phyloP scores from a whole-genome alignment of 2,113 vertebrate genomes.

The Cephalophus harveyi region DNA sequence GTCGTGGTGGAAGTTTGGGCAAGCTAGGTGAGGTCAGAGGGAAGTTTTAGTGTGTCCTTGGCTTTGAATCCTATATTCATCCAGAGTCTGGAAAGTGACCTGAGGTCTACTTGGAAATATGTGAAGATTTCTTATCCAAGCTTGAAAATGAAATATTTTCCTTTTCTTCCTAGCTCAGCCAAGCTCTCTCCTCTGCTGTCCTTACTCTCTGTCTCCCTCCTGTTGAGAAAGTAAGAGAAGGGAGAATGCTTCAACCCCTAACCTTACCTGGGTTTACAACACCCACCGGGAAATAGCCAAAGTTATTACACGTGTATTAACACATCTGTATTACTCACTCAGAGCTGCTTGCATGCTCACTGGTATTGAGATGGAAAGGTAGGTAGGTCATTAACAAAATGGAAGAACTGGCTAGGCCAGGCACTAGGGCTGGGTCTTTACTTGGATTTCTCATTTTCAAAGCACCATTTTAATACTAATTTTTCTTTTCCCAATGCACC shows the following conservation, averaged over 20 bases:
- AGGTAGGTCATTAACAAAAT: neutral
- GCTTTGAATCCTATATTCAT: slow-evolving; percentile 20
- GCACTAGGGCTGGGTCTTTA: neutral
- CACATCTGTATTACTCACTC: neutral
- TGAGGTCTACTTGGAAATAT: neutral
- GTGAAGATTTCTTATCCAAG: neutral
- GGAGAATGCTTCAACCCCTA: neutral
- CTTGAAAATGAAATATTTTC: neutral
- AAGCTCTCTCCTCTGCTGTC: neutral
- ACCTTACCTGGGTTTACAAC: neutral
- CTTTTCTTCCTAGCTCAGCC: neutral
- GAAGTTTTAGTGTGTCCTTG: slow-evolving; percentile 54
- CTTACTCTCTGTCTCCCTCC: neutral
- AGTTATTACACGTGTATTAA: neutral
- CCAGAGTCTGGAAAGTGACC: neutral
- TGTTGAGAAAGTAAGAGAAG: neutral
- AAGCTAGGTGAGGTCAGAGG: slow-evolving; percentile 23
- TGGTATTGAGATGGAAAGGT: neutral
- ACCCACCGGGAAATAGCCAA: neutral
- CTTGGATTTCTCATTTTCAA: slow-evolving; percentile 62
- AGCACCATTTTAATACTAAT: slow-evolving; percentile 72
- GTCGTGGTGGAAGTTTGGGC: neutral
- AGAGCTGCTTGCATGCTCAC: neutral
- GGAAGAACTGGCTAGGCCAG: neutral
- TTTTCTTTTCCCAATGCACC: slow-evolving; percentile 47